A percentile compares a stretch with the other conserved stretches of the same genome.
phyloP scores from a whole-genome alignment of 1,140 invertebrate species.

The Pectinophora gossypiella region DNA sequence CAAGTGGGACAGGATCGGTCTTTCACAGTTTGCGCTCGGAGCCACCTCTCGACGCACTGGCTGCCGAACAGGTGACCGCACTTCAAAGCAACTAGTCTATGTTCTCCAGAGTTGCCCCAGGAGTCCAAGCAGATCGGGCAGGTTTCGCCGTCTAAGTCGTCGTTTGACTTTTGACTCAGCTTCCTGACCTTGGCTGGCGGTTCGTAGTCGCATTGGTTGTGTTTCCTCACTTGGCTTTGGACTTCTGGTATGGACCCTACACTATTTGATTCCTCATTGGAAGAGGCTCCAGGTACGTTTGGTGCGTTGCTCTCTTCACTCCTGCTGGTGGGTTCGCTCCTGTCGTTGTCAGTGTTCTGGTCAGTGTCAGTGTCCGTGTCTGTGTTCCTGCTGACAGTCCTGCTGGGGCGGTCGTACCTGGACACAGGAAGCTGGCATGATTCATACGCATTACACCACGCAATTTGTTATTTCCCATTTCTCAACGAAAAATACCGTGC shows the following conservation, averaged over 20 bases:
- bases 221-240: neutral
- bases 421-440: no score
- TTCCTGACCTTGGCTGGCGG: constrained; percentile 56
- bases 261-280: constrained; percentile 26
- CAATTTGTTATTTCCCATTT: no score
- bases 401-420: no score
- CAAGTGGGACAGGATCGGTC: constrained; percentile 88
- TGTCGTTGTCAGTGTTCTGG: neutral
- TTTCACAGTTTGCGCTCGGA: constrained; percentile 68
- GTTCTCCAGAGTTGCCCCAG: constrained; percentile 91
- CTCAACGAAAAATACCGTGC: no score
- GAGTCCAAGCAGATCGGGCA: constrained; percentile 93
- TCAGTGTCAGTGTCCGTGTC: no score
- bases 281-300: constrained; percentile 12
- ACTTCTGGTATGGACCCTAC: constrained; percentile 12
- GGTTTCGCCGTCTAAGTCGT: constrained; percentile 79
- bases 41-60: constrained; percentile 89
- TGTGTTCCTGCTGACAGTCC: no score
- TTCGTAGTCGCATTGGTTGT: constrained; percentile 21
- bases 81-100: constrained; percentile 87
- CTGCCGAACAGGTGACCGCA: constrained; percentile 95
- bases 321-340: neutral
- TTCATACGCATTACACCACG: no score
- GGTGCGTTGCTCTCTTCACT: constrained; percentile 2
- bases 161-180: constrained; percentile 36